Conservation (phyloP, 1,140 invertebrate genomes). For the Aphis craccivora region DNA sequence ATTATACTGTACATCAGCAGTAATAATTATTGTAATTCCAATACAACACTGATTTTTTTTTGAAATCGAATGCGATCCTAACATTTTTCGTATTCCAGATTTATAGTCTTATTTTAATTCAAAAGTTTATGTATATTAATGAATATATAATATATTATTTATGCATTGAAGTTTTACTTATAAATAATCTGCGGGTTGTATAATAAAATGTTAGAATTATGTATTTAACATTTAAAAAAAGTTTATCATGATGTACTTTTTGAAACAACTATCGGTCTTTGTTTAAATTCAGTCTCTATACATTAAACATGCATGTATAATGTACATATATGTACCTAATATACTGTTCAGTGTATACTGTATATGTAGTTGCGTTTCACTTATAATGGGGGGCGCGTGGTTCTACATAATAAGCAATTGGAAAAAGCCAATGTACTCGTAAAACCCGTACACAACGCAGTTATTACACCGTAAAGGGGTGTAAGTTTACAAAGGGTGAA, state of each 20-base stretch:
- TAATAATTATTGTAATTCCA: neutral
- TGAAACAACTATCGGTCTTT: neutral
- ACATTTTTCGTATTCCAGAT: neutral
- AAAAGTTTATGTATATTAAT: neutral
- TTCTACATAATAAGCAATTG: neutral
- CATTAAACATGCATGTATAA: neutral
- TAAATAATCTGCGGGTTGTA: neutral
- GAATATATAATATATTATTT: too few relatives aligned
- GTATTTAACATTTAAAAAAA: neutral
- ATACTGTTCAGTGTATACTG: neutral
- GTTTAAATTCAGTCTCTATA: neutral
- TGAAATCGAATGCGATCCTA: neutral
- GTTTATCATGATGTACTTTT: neutral
- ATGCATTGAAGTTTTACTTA: neutral
- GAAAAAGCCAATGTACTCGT: slow-evolving; percentile 26
- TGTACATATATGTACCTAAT: neutral
- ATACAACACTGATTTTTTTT: neutral
- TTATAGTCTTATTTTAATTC: neutral
- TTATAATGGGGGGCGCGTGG: neutral
- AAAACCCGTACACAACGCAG: neutral
- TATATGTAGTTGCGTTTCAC: neutral
- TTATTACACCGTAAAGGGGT: slow-evolving; percentile 11
- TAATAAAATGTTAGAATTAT: neutral
- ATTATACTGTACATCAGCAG: neutral
- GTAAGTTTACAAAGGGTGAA: neutral